These are phyloP conservation scores for Tenualosa thibaudeaui DNA, from an alignment of 2,797 vertebrate species.

Conservation along the genomic window DNA sequence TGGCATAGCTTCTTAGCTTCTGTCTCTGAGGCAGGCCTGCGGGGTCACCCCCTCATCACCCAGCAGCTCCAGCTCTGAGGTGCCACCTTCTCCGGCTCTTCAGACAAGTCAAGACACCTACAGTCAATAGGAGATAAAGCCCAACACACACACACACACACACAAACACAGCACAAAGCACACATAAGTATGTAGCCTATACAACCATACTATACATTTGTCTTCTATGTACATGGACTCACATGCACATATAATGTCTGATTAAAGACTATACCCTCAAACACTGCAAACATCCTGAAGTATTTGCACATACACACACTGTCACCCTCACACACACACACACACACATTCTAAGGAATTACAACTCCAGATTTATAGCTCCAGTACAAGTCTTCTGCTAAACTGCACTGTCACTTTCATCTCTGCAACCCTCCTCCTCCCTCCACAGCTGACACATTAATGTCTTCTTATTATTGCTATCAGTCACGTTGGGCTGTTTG, in stretches of 20 bases:
- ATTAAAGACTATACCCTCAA: not conserved
- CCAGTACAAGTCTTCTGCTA: constrained; percentile 13
- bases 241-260: not conserved
- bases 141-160: not conserved
- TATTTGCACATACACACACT: not conserved
- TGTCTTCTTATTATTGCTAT: constrained; percentile 57
- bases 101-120: not conserved
- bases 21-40: not conserved
- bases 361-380: not conserved
- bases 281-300: not conserved
- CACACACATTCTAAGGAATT: not conserved
- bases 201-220: not conserved
- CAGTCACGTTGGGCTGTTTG: constrained; percentile 51
- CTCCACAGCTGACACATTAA: constrained; percentile 47
- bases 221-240: not conserved
- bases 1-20: constrained; percentile 10
- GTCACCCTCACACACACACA: not conserved
- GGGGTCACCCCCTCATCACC: not conserved
- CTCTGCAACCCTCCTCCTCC: constrained; percentile 14
- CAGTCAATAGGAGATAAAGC: not conserved
- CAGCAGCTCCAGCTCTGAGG: not conserved
- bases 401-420: constrained; percentile 39
- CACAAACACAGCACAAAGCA: not conserved
- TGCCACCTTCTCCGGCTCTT: not conserved
- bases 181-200: not conserved